A percentile compares a stretch with the other conserved stretches of the same genome.
These are phyloP conservation scores for Anoplius nigerrimus DNA, from an alignment of 2,888 invertebrate genomes.

Conservation along the genomic window DNA sequence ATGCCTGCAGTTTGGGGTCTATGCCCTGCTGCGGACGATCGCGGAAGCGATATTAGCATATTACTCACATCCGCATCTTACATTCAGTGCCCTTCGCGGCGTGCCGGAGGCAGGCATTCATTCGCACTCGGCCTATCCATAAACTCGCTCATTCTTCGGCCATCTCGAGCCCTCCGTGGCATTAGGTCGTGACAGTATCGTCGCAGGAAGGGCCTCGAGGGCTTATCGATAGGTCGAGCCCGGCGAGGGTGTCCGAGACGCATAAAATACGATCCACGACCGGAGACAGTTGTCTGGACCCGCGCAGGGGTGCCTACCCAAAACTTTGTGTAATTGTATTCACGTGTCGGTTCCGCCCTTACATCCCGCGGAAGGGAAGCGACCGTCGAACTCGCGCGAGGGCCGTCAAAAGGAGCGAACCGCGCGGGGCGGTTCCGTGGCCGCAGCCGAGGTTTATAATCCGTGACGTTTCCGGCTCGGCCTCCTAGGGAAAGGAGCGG, in stretches of 20 bases:
- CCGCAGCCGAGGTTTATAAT: conserved; percentile 60
- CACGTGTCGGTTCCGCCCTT: conserved; percentile 44
- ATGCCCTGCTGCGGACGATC: too few species aligned
- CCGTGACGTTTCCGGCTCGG: conserved; percentile 65
- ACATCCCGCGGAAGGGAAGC: conserved; percentile 19
- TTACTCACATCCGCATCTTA: too few species aligned
- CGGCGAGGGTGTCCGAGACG: conserved; percentile 30
- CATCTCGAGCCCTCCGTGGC: neutral
- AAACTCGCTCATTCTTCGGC: too few species aligned
- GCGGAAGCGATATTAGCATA: too few species aligned
- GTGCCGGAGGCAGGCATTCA: too few species aligned
- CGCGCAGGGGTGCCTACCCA: conserved; percentile 29
- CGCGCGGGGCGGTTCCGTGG: conserved; percentile 31
- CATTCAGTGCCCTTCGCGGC: too few species aligned
- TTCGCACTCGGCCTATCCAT: too few species aligned
- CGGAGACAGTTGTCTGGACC: conserved; percentile 25
- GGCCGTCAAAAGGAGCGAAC: conserved; percentile 19
- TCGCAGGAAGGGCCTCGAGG: conserved; percentile 15
- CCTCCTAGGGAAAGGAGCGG: conserved; percentile 8
- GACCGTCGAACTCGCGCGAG: conserved; percentile 37
- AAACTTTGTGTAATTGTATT: conserved; percentile 58
- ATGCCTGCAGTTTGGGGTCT: too few species aligned
- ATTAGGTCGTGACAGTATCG: too few species aligned
- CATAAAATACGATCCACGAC: conserved; percentile 52
- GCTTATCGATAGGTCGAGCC: conserved; percentile 23